Conservation (phyloP, 2,888 invertebrate species). For the Crematogaster levior region DNA sequence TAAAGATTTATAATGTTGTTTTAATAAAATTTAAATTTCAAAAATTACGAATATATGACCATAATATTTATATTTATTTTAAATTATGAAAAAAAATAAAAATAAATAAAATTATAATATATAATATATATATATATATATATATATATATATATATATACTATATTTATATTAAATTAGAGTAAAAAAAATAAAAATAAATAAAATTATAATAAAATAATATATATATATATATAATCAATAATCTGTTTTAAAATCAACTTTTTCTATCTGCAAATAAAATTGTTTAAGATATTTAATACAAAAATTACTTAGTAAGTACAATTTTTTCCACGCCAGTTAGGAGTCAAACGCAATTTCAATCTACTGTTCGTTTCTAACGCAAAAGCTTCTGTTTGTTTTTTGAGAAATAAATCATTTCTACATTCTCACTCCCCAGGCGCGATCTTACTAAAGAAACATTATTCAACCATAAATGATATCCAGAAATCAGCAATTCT, state of each 20-base stretch:
- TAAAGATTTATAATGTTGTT: neutral
- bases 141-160: neutral
- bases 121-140: too few relatives aligned
- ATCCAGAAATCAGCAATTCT: neutral
- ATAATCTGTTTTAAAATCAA: neutral
- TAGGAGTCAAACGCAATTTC: neutral
- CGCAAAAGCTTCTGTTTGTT: neutral
- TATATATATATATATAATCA: neutral
- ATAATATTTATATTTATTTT: too few relatives aligned
- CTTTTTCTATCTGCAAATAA: neutral
- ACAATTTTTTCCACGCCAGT: neutral
- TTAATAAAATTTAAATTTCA: too few relatives aligned
- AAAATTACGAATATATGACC: too few relatives aligned
- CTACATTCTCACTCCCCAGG: neutral
- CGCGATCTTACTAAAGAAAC: neutral
- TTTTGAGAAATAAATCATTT: conserved; percentile 15
- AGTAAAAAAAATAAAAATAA: too few relatives aligned
- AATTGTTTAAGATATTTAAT: neutral
- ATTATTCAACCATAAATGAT: conserved; percentile 7
- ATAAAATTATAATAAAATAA: neutral
- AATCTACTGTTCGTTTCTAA: conserved; percentile 6
- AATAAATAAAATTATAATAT: too few relatives aligned
- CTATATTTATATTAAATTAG: neutral
- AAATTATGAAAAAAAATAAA: too few relatives aligned
- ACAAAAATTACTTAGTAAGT: neutral